These are phyloP conservation scores for Cataglyphis albicans DNA, from an alignment of 2,888 invertebrate genomes.

Conservation along the genomic window DNA sequence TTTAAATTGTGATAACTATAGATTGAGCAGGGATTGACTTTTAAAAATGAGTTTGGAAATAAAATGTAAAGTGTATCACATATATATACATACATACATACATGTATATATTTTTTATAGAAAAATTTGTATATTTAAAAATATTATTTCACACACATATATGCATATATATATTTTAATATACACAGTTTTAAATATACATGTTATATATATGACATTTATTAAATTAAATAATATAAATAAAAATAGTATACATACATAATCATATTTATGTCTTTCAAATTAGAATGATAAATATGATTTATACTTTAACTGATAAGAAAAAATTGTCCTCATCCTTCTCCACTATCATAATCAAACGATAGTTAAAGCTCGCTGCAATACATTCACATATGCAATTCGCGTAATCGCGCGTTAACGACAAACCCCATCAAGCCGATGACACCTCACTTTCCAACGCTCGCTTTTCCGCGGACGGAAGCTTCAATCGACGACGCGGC, in stretches of 20 bases:
- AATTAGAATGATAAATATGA: not conserved
- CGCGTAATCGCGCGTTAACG: not conserved
- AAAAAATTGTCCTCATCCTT: not conserved
- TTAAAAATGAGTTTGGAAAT: not conserved
- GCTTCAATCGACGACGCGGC: slow-evolving; percentile 24
- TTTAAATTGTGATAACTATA: not conserved
- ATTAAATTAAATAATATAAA: too few relatives aligned
- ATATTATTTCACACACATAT: not conserved
- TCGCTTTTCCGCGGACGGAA: slow-evolving; percentile 14
- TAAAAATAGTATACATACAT: not conserved
- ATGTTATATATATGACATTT: too few relatives aligned
- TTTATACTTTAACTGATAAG: not conserved
- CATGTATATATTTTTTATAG: not conserved
- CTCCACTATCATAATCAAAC: not conserved
- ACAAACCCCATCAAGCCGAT: slow-evolving; percentile 10
- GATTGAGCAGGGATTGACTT: not conserved
- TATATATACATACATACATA: not conserved
- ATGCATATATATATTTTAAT: not conserved
- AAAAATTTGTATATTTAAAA: not conserved
- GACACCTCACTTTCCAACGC: not conserved
- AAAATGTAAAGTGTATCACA: not conserved
- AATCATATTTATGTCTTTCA: not conserved
- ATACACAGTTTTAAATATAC: not conserved
- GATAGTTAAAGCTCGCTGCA: not conserved
- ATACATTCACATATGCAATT: slow-evolving; percentile 3